Percentiles rank a stretch among this genome's conserved stretches.
These are phyloP conservation scores for Yponomeuta plumbellus DNA, from an alignment of 2,888 invertebrate genomes.

Conservation along the genomic window DNA sequence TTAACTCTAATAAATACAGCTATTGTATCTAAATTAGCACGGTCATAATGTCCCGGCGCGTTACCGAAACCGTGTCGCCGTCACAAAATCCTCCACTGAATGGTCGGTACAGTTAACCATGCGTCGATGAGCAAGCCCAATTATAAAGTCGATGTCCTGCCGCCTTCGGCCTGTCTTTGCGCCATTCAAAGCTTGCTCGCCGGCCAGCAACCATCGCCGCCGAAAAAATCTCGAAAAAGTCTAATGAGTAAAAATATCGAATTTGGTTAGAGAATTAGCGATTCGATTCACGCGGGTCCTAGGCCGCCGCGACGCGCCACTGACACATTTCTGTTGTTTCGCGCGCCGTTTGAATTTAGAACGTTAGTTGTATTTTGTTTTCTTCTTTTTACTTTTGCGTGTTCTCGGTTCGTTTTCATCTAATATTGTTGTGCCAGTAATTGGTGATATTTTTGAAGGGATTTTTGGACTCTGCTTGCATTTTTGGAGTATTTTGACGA, in stretches of 20 bases:
- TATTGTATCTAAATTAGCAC: conserved; percentile 11
- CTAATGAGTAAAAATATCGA: neutral
- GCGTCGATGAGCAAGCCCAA: conserved; percentile 58
- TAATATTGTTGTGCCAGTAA: conserved; percentile 9
- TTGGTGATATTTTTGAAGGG: neutral
- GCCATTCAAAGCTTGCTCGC: conserved; percentile 63
- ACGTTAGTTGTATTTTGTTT: conserved; percentile 40
- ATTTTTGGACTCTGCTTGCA: neutral
- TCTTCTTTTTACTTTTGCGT: conserved; percentile 35
- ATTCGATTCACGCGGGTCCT: conserved; percentile 63
- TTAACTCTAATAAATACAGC: neutral
- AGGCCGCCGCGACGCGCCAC: conserved; percentile 70
- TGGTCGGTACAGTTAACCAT: conserved; percentile 51
- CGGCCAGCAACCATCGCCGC: conserved; percentile 57
- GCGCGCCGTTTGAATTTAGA: conserved; percentile 72
- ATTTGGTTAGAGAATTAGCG: conserved; percentile 43
- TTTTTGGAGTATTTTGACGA: conserved; percentile 7
- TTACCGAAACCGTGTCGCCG: conserved; percentile 11
- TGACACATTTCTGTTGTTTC: conserved; percentile 71
- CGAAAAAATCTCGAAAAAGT: conserved; percentile 56
- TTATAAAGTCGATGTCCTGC: conserved; percentile 75
- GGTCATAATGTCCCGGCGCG: conserved; percentile 9
- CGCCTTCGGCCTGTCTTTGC: conserved; percentile 56
- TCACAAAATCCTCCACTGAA: conserved; percentile 9
- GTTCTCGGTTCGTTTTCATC: conserved; percentile 6